Evolutionary conservation across 2,888 invertebrate genomes (phyloP), one percentile per base, ranked within the genome.

Genomic region (Phorcus lineatus): DNA sequence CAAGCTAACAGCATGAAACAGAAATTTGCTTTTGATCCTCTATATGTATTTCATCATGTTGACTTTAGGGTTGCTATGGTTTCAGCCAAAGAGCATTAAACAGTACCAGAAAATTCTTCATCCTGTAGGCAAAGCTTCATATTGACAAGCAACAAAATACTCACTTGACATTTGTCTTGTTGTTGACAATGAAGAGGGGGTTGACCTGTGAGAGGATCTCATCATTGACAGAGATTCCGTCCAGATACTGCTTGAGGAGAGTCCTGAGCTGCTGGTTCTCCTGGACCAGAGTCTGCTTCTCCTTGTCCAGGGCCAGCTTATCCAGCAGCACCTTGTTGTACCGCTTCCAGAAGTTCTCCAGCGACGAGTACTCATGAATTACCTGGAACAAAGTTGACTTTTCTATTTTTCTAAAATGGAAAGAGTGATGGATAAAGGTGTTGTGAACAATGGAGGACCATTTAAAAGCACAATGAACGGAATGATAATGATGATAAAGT

Each of bases 281-380:
- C 77, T 94, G 93, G 7, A 94, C 91, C 57, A 94, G 82, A 88
- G 89, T 89, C 78, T 89, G 88, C 78, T 91, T 91, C 84, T 94
- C 93, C 81, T 93, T 92, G 76, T 92, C 93, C 80, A 95, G 90
- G 11, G 94, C 94, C 40, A 94, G 93, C 74, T 94, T 94, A 88
- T 95, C 95, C 67, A 95, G 91, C 24, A 94, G 88, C 1, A 94
- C 94, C 82, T 94, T 94, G 90, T 95, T 95, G 80, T 94, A 95
- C 16, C 95, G 94, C 81, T 94, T 93, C 95, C 96, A 95, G 90
- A 97, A 96, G 86, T 95, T 95, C 84, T 96, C 95, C 94, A 96
- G 81, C 0, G 89, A 83, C 17, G 86, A 82, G 85, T 92, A 93
- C 80, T 92, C 91, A 80, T 92, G 90, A 92, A 93, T 92, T 54